A percentile compares a stretch with the other conserved stretches of the same genome.
Conservation (phyloP, 2,888 invertebrate species). For the Leptopilina drosophilae region DNA sequence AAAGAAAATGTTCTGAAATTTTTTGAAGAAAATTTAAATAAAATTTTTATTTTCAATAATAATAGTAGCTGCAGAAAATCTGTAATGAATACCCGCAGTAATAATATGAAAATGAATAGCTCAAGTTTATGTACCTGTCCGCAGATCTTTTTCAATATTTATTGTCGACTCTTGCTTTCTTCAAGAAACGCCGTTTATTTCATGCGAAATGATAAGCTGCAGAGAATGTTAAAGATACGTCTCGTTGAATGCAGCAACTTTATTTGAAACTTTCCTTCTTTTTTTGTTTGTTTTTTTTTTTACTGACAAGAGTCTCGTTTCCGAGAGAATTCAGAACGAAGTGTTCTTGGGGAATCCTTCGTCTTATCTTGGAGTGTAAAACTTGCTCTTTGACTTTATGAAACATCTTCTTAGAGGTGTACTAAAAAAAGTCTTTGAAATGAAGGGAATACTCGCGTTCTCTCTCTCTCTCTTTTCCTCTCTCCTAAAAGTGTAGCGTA, state of each 20-base stretch:
- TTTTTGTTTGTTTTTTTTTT: conserved; percentile 3
- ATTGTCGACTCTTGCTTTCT: conserved; percentile 1
- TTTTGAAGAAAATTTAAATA: too few relatives aligned
- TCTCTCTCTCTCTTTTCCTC: too few relatives aligned
- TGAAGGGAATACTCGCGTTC: not conserved
- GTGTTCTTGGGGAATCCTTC: conserved; percentile 28
- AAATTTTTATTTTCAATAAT: too few relatives aligned
- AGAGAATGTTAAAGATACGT: conserved; percentile 28
- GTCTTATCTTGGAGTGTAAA: conserved; percentile 35
- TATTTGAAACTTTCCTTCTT: conserved; percentile 19
- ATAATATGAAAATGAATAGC: not conserved
- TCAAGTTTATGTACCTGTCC: not conserved
- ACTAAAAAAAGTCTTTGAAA: conserved; percentile 3
- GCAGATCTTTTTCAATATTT: conserved; percentile 3
- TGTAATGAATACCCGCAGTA: too few relatives aligned
- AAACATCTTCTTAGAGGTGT: conserved; percentile 22
- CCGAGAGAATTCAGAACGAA: conserved; percentile 25
- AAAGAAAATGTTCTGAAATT: too few relatives aligned
- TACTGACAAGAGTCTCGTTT: conserved; percentile 32
- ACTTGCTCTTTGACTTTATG: conserved; percentile 13
- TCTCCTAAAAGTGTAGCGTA: not conserved
- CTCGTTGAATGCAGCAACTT: conserved; percentile 18
- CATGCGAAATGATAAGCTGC: conserved; percentile 20
- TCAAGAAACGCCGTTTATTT: conserved; percentile 3
- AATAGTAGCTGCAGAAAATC: too few relatives aligned